Evolutionary conservation across 2,113 vertebrate species (phyloP), one percentile per base, ranked within the genome.

Genomic region (Aegotheles bennettii): DNA sequence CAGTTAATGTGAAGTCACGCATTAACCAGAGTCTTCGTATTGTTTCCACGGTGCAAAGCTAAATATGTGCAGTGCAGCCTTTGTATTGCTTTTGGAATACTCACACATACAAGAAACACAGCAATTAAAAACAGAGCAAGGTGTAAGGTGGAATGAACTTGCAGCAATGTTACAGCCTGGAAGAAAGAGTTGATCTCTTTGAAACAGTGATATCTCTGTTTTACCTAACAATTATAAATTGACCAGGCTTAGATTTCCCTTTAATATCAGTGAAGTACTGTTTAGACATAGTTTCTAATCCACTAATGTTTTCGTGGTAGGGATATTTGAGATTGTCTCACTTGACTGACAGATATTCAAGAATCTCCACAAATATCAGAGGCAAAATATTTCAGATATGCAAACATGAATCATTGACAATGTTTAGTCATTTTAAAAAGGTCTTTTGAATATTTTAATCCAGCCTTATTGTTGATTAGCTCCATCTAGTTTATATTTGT

Each of bases 31-130:
- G 28, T 43, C 26, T 10, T 68, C 26, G 6, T 21, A 35, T 38
- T 31, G 8, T 73, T 15, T n/a, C 11, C 33, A 3, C 61, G 54
- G 26, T 65, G 40, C 50, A 73, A 63, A 76, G 36, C 23, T 14
- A 51, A 29, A 25, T 48, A 7, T 4, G 3, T 25, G 13, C 13
- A 11, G 24, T 48, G 24, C 26, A 43, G 60, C 20, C 26, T 64
- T 54, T 43, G 8, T 45, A 6, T 26, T 69, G n/a, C 26, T 86
- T 81, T 76, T 84, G 28, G 21, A 65, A 38, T 38, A 50, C 3
- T 1, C n/a, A n/a, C n/a, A n/a, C n/a, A 25, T 2, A 19, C 10
- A 29, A 38, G 38, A 67, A 38, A 3, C 2, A 6, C 24, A 33
- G 25, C 3, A 35, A 65, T 80, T 86, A 36, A 70, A 81, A 73